A percentile compares a stretch with the other conserved stretches of the same genome.
Conservation (phyloP, 2,113 vertebrate species). For the Syngnathoides biaculeatus region DNA sequence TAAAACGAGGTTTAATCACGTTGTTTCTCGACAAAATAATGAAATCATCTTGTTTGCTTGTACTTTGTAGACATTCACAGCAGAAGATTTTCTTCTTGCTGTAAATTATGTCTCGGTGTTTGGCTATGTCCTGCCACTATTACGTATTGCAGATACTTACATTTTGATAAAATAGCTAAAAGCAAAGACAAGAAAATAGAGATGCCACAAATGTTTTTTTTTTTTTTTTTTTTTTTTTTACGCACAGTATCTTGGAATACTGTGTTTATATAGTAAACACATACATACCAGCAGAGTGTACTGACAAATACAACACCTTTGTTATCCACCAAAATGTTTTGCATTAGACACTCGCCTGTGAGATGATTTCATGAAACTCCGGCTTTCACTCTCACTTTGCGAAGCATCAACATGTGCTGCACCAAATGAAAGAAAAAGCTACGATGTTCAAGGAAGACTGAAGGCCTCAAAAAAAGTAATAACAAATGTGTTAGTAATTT, state of each 20-base stretch:
- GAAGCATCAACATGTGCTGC: conserved; percentile 75
- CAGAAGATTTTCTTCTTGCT: background rate
- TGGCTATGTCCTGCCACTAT: background rate
- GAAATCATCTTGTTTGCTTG: background rate
- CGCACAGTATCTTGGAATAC: background rate
- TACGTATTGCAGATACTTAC: background rate
- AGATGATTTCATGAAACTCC: conserved; percentile 73
- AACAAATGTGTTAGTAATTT: too few species aligned
- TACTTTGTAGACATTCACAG: background rate
- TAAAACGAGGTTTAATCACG: conserved; percentile 52
- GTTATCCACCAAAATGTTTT: conserved; percentile 58
- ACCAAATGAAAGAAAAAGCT: conserved; percentile 62
- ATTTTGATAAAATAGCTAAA: background rate
- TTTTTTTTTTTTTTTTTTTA: background rate
- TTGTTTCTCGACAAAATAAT: conserved; percentile 29
- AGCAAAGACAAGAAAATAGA: background rate
- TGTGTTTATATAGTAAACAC: conserved; percentile 12
- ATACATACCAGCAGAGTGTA: conserved; percentile 24
- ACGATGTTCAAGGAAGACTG: conserved; percentile 46
- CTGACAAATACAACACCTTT: conserved; percentile 36
- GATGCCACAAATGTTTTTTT: background rate
- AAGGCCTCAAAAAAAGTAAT: too few species aligned
- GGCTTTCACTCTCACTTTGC: conserved; percentile 67
- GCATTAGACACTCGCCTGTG: conserved; percentile 70
- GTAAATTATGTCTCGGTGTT: background rate